A percentile compares a stretch with the other conserved stretches of the same genome.
These are phyloP conservation scores for Varanus komodoensis DNA, from an alignment of 2,113 vertebrate species.

Conservation along the genomic window DNA sequence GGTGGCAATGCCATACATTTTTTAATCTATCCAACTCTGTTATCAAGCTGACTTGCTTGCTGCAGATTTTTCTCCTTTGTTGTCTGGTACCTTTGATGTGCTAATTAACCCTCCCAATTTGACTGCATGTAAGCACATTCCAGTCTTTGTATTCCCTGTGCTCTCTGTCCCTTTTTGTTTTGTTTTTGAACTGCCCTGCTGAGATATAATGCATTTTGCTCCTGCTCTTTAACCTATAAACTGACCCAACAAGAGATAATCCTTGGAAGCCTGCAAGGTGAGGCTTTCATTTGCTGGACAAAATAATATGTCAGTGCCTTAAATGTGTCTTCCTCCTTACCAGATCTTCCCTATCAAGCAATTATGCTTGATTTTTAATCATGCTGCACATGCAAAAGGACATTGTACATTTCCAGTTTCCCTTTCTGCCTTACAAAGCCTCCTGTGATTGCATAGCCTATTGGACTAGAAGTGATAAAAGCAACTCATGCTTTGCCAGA, in stretches of 20 bases:
- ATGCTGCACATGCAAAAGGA: slow-evolving; percentile 16
- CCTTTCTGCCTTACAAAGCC: slow-evolving; percentile 53
- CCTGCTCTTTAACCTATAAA: not conserved
- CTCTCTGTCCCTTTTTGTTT: not conserved
- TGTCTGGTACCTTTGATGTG: slow-evolving; percentile 38
- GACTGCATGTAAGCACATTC: slow-evolving; percentile 35
- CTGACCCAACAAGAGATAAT: slow-evolving; percentile 18
- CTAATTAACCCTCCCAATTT: slow-evolving; percentile 38
- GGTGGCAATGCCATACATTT: not conserved
- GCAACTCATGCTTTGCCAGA: slow-evolving; percentile 29
- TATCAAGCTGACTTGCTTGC: slow-evolving; percentile 24
- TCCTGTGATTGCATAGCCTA: slow-evolving; percentile 41
- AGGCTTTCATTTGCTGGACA: not conserved
- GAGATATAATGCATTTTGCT: slow-evolving; percentile 26
- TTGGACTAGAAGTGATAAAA: slow-evolving; percentile 49
- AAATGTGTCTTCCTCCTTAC: slow-evolving; percentile 11
- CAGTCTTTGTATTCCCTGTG: slow-evolving; percentile 18
- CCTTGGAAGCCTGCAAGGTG: not conserved
- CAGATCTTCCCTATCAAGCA: slow-evolving; percentile 46
- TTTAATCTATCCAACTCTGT: slow-evolving; percentile 21
- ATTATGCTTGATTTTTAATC: slow-evolving; percentile 52
- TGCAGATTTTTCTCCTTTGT: slow-evolving; percentile 33
- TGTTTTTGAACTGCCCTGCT: slow-evolving; percentile 30
- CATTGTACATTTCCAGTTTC: slow-evolving; percentile 39
- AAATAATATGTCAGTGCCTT: not conserved